Base-by-base conservation (phyloP, 92 coral and sea anemone species). In the Phenganax subtilis region DNA sequence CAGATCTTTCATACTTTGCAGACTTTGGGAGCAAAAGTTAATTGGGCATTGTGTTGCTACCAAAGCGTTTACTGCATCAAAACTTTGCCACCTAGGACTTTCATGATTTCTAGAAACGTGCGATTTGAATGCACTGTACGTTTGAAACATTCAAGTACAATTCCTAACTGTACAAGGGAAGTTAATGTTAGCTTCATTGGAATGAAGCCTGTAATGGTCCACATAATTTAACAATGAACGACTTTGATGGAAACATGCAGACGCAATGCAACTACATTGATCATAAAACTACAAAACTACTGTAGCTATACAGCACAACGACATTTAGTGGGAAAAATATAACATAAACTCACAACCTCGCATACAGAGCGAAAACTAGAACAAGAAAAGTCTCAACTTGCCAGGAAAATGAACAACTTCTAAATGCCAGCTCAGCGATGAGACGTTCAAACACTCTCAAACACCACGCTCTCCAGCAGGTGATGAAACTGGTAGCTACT, bases 161-260 rank as follows among this genome's bases (percentile, higher is more conserved):
- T 75, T 54, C 64, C 57, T 56, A 75, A 75, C 80, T 10, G 80
- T 66, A 17, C 80, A 75, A 54, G 80, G 80, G 57, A 75, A 75
- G 17, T 75, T 56, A 7, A 54, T 17, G 57, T 75, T 75, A 4
- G 64, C 64, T 37, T 54, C 80, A 57, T 75, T 75, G 62, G 80
- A 75, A 75, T 75, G 63, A 29, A 75, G 64, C 30, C 28, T 75
- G 64, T 75, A 75, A 72, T 72, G 77, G 55, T 72, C 58, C 16
- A 72, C 77, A 72, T 72, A 72, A 53, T 16, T 25, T 72, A 44
- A 28, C 25, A 72, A 72, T 9, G 77, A 72, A 44, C 58, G n/a
- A 53, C 57, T 72, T n/a, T 1, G 58, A 72, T 72, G 9, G 15
- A 16, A 72, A 72, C 77, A 72, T 8, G 65, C 20, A 59, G 65